Base-by-base conservation (phyloP, 35 echinoderm and acorn worm genomes). In the Chiridota heheva region DNA sequence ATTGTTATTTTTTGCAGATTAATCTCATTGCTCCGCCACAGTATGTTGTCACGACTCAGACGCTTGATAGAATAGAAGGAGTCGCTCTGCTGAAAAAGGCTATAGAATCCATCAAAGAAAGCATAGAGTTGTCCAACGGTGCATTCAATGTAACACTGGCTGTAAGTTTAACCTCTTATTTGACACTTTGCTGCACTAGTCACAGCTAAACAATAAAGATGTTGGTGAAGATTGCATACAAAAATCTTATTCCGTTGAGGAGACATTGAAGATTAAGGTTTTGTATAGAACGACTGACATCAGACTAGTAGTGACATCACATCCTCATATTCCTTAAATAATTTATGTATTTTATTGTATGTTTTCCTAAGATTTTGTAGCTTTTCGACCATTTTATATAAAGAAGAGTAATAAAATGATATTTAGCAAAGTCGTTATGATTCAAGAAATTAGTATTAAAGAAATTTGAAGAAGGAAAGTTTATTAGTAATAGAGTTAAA, bases 21-120 rank as follows among this genome's bases (percentile, higher is more conserved):
- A 91, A 97, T 74, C 57, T 97, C 38, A 97, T 97, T 61, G 94
- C 94, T 28, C 94, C 94, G 12, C 94, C 94, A 36, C 88, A 91
- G 66, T 97, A 97, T 58, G 94, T 97, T 16, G 78, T 97, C 2
- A 97, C 94, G 3, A 97, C 94, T 26, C 80, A 91, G 41, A 97
- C 94, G n/a, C 59, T 97, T 59, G 88, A 97, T 15, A 67, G 89
- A 12, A 53, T 62, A 22, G 94, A 97, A 41, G 94, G 94, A 7
- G 32, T 97, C 5, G 41, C 81, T 17, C 84, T 73, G 60, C 59
- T 97, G 8, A 83, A 97, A 28, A 55, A 82, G 35, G 94, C 94
- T 39, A 91, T 97, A 25, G 88, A 91, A 61, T 65, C 64, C 34
- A 97, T 97, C 47, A 58, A 74, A 69, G 68, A 88, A 8, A 84